These are phyloP conservation scores for Cygnus olor DNA, from an alignment of 2,797 vertebrate species.

Conservation along the genomic window DNA sequence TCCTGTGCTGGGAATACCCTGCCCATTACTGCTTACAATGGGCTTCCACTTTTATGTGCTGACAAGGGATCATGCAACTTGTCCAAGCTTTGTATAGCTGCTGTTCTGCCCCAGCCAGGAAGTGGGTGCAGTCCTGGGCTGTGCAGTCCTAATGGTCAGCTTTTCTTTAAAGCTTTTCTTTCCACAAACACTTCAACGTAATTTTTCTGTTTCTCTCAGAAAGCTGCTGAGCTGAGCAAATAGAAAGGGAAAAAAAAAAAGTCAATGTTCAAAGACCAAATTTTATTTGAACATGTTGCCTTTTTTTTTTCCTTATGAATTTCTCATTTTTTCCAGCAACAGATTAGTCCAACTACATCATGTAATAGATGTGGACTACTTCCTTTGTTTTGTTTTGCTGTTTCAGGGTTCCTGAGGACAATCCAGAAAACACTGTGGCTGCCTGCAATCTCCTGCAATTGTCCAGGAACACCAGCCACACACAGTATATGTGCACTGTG, in stretches of 20 bases:
- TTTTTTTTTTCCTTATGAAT: neutral
- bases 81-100: fast-evolving
- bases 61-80: neutral
- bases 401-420: slow-evolving; percentile 65
- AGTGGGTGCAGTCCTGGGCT: neutral
- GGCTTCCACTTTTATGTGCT: neutral
- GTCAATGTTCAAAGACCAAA: neutral
- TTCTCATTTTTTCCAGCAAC: neutral
- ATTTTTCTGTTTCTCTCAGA: neutral
- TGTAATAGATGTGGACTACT: neutral
- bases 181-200: neutral
- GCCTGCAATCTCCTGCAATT: slow-evolving; percentile 65
- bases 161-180: neutral
- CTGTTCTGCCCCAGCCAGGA: neutral
- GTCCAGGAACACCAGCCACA: slow-evolving; percentile 40
- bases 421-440: slow-evolving; percentile 38
- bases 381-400: neutral
- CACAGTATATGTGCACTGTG: slow-evolving; percentile 63
- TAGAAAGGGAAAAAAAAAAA: neutral
- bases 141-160: neutral
- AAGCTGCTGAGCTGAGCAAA: neutral
- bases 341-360: neutral
- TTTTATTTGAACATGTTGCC: neutral
- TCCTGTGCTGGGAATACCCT: neutral
- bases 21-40: neutral